Evolutionary conservation across 2,888 invertebrate genomes (phyloP).

Genomic region (Epinotia demarniana): DNA sequence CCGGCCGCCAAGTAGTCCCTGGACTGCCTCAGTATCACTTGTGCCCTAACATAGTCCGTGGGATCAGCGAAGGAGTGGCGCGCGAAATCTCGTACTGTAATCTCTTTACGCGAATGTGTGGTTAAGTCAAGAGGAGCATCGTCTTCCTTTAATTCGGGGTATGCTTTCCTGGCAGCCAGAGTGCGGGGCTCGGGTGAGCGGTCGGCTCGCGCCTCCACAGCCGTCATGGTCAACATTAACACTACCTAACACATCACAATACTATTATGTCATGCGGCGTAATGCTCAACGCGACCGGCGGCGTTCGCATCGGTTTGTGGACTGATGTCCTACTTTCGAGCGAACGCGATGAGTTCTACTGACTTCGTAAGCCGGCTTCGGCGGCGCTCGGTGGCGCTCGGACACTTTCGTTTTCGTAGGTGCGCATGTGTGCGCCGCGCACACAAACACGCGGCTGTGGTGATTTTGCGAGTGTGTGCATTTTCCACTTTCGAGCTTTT

Average conservation of each 20-base stretch:
- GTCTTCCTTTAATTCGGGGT: conserved; percentile 73
- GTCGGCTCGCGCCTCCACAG: conserved; percentile 76
- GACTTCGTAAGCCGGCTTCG: conserved; percentile 84
- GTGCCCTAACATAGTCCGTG: conserved; percentile 78
- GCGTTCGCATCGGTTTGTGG: conserved; percentile 81
- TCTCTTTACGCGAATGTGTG: conserved; percentile 80
- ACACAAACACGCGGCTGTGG: conserved; percentile 46
- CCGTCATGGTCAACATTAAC: conserved; percentile 81
- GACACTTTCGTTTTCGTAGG: conserved; percentile 84
- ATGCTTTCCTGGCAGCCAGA: conserved; percentile 81
- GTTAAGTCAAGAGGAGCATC: conserved; percentile 93
- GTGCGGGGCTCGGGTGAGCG: conserved; percentile 77
- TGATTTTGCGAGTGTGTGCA: conserved; percentile 60
- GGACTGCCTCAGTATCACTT: conserved; percentile 80
- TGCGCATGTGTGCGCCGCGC: conserved; percentile 62
- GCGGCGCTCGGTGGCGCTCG: conserved; percentile 79
- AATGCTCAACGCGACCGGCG: conserved; percentile 77
- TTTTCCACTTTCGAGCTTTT: conserved; percentile 83
- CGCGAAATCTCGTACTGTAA: conserved; percentile 81
- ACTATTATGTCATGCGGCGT: conserved; percentile 81
- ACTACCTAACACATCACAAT: conserved; percentile 76
- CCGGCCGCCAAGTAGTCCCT: conserved; percentile 81
- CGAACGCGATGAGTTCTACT: conserved; percentile 78
- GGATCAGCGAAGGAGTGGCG: conserved; percentile 80
- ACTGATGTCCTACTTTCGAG: conserved; percentile 87